phyloP scores from a whole-genome alignment of 2,797 vertebrate species.

The Pterois miles region DNA sequence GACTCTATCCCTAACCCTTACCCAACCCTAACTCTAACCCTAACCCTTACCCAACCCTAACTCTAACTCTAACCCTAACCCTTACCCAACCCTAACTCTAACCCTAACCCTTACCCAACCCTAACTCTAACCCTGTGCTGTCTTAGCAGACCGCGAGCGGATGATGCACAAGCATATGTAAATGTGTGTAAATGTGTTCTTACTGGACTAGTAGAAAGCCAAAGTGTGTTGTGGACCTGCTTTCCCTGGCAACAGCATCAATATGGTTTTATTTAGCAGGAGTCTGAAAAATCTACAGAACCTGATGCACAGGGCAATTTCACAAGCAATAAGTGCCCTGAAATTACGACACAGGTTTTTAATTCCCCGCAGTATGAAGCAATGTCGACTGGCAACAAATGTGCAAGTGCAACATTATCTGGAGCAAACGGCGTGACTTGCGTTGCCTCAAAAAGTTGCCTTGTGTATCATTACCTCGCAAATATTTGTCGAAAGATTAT shows the following conservation, averaged over 20 bases:
- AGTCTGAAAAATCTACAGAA: slow-evolving; percentile 13
- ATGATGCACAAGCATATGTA: slow-evolving; percentile 36
- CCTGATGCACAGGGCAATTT: slow-evolving; percentile 22
- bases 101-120: too few species aligned
- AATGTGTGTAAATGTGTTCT: slow-evolving; percentile 38
- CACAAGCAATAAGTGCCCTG: slow-evolving; percentile 41
- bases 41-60: too few species aligned
- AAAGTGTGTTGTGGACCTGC: slow-evolving; percentile 11
- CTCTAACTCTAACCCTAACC: too few species aligned
- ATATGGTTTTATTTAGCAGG: slow-evolving; percentile 15
- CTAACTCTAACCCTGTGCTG: slow-evolving; percentile 3
- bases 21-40: too few species aligned
- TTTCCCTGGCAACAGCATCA: slow-evolving; percentile 15
- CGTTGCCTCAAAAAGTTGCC: slow-evolving; percentile 49
- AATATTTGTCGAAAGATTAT: slow-evolving; percentile 5
- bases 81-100: too few species aligned
- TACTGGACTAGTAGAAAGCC: slow-evolving; percentile 15
- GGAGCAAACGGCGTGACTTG: neutral
- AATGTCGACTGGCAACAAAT: slow-evolving; percentile 7
- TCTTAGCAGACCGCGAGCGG: neutral
- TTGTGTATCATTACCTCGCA: slow-evolving; percentile 49
- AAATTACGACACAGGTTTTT: neutral
- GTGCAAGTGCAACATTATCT: neutral
- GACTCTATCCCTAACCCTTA: too few species aligned
- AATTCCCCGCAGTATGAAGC: neutral